These are phyloP conservation scores for Panagrolaimus sp. DNA, from an alignment of 1,140 invertebrate genomes.

Conservation along the genomic window DNA sequence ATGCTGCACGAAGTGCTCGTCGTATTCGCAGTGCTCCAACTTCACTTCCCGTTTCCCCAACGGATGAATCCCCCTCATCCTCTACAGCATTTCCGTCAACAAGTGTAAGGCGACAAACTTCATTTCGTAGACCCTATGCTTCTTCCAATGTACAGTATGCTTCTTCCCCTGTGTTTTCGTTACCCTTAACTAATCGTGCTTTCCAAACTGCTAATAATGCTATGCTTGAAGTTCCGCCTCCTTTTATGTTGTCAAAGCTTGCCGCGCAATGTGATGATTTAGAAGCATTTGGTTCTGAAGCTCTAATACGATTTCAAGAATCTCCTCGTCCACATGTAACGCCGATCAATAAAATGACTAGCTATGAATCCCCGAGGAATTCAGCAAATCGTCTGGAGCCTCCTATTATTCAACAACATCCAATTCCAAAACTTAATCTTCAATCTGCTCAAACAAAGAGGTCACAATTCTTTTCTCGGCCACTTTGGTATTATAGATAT, in stretches of 20 bases:
- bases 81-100: background rate
- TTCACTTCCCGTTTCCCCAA: conserved; percentile 20
- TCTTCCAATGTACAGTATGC: conserved; percentile 17
- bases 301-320: background rate
- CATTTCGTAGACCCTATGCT: conserved; percentile 14
- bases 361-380: background rate
- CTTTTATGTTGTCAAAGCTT: conserved; percentile 49
- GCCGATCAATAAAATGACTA: background rate
- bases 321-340: conserved; percentile 1
- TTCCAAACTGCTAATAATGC: background rate
- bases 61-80: background rate
- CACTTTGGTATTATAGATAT: background rate
- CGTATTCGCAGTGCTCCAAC: conserved; percentile 8
- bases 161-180: conserved; percentile 19
- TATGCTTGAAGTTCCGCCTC: conserved; percentile 29
- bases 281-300: conserved; percentile 7
- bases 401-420: background rate
- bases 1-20: too few relatives aligned
- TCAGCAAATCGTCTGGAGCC: too few relatives aligned
- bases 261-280: conserved; percentile 37
- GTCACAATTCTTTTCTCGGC: background rate
- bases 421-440: background rate
- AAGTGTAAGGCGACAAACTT: conserved; percentile 9
- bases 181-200: conserved; percentile 10
- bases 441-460: background rate